phyloP scores from a whole-genome alignment of 2,888 invertebrate species.

The Callinectes sapidus region DNA sequence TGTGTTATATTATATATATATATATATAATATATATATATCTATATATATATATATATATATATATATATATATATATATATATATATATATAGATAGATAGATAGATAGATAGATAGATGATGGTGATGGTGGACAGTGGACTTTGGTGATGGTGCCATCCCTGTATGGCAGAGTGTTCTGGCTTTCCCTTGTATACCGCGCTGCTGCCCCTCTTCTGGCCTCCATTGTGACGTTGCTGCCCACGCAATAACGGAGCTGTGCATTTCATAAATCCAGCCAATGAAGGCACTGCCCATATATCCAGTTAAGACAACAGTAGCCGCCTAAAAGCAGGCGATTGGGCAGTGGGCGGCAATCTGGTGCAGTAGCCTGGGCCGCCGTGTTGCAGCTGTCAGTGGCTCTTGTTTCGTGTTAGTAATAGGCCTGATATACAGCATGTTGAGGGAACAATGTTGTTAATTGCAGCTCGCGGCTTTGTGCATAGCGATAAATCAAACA shows the following conservation, averaged over 20 bases:
- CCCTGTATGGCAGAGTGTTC: not conserved
- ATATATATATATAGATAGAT: not conserved
- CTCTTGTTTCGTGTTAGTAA: conserved; percentile 15
- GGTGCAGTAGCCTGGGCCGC: not conserved
- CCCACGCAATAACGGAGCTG: not conserved
- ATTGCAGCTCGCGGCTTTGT: conserved; percentile 28
- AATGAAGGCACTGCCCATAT: conserved; percentile 24
- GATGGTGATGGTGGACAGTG: not conserved
- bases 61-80: conserved; percentile 1
- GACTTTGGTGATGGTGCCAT: not conserved
- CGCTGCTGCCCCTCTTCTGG: not conserved
- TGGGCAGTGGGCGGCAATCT: conserved; percentile 15
- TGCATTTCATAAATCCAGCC: conserved; percentile 9
- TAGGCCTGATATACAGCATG: conserved; percentile 22
- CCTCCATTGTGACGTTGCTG: not conserved
- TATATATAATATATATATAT: not conserved
- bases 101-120: not conserved
- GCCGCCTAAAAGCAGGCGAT: conserved; percentile 5
- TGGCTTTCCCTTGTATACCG: not conserved
- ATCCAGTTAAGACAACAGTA: conserved; percentile 26
- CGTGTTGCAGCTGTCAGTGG: conserved; percentile 20
- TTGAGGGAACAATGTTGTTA: conserved; percentile 34
- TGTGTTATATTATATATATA: not conserved
- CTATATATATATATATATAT: not conserved
- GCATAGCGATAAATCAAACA: conserved; percentile 29